Percentiles rank a stretch among this genome's conserved stretches.
Evolutionary conservation across 1,140 invertebrate genomes (phyloP).

Genomic region (Drosophila tristis): DNA sequence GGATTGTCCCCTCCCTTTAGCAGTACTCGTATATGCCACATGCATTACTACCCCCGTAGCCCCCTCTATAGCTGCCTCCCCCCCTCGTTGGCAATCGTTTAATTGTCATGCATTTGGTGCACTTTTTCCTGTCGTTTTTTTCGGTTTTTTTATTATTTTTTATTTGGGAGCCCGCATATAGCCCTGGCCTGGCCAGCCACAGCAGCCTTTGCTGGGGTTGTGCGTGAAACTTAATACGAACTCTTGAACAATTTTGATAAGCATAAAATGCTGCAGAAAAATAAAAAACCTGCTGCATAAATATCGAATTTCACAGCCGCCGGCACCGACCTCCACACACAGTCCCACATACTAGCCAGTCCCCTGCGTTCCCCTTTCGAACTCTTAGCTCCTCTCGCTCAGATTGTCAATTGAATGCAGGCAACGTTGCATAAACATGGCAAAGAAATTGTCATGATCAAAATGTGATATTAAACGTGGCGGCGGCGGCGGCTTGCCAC

Average conservation of each 20-base stretch:
- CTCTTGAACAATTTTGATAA: slow-evolving; percentile 75
- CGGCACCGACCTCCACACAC: slow-evolving; percentile 2
- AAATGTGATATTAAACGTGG: slow-evolving; percentile 81
- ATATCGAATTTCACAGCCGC: slow-evolving; percentile 79
- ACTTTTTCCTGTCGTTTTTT: slow-evolving; percentile 32
- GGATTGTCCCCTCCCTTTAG: slow-evolving; percentile 50
- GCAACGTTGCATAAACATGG: slow-evolving; percentile 79
- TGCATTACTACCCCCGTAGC: neutral
- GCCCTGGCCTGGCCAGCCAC: slow-evolving; percentile 46
- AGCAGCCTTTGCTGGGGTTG: slow-evolving; percentile 38
- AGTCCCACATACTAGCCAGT: slow-evolving; percentile 5
- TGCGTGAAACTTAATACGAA: slow-evolving; percentile 76
- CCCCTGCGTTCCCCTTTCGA: neutral
- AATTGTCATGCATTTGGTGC: slow-evolving; percentile 81
- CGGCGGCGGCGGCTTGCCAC: slow-evolving; percentile 27
- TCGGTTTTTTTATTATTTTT: neutral
- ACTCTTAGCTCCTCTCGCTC: neutral
- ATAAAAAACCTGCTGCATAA: slow-evolving; percentile 75
- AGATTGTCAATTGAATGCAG: slow-evolving; percentile 80
- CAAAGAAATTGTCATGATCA: slow-evolving; percentile 82
- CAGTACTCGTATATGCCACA: no score
- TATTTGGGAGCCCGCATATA: no score
- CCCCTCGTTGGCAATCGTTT: slow-evolving; percentile 41
- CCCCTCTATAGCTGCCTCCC: neutral
- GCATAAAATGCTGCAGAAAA: slow-evolving; percentile 64